Base-by-base conservation (phyloP, 2,888 invertebrate genomes). In the Apotomis capreana region DNA sequence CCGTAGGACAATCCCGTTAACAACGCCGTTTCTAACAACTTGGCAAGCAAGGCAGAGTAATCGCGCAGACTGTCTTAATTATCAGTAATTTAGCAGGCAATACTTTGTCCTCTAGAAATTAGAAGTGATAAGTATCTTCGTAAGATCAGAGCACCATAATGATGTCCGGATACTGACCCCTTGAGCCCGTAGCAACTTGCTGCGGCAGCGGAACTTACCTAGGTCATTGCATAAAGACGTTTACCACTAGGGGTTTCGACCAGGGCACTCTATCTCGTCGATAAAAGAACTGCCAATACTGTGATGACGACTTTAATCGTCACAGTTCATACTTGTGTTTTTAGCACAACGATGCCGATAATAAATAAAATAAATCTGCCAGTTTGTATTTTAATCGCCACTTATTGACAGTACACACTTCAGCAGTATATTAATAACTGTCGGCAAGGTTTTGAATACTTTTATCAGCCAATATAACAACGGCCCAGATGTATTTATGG, bases 401-500 rank as follows among this genome's bases (percentile, higher is more conserved):
- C 57, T 57, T 55, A 55, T 26, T 57, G 10, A 51, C 57, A 62
- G 51, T 40, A 60, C 13, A 26, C 57, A 6, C 46, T 46, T 44
- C 2, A 26, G 26, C 26, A n/a, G 8, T 6, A 4, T 64, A 12
- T 57, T 46, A n/a, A 58, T 58, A 13, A 36, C 5, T 49, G 9
- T 63, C 51, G 26, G 57, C 65, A 65, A 65, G 46, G 65, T 36
- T 36, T 46, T 12, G 54, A 15, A 57, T 71, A 65, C 55, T 70
- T 71, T 69, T 67, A 73, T 69, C 61, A 64, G 54, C 55, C 36
- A 59, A 26, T 26, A 26, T 26, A 26, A 65, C 58, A 70, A 68
- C 61, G 61, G 60, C 63, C 54, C 44, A 55, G 72, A 73, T 9
- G 52, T 72, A 72, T 74, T 73, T 74, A 74, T 74, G 67, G 9